Evolutionary conservation across 1,140 invertebrate species (phyloP), one percentile per base, ranked within the genome.

Genomic region (Spodoptera frugiperda): DNA sequence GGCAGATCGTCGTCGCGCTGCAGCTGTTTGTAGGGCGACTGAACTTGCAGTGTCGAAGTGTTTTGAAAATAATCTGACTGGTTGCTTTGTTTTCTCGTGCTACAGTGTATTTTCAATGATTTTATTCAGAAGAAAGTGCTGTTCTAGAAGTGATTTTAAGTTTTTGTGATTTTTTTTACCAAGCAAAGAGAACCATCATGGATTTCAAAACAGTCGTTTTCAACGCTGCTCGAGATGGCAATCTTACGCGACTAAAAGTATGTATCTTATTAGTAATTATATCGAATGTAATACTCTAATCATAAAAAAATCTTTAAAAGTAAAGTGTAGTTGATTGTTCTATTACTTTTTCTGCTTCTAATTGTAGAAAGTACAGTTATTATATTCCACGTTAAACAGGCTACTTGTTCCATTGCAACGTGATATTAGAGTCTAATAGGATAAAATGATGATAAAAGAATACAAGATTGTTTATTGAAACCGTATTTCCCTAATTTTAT

Each of bases 181-280:
- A 86, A 78, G 80, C 85, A 86, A 88, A 89, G 86, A 91, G 84
- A 91, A 89, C 86, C 90, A 92, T 86, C 83, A 93, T 93, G 92
- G 92, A 93, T 93, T 92, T 92, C 91, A 93, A 93, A 93, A 91
- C 90, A 93, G 91, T 90, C 91, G 91, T 92, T 86, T 93, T 89
- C 84, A 91, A 91, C 81, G 91, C 92, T 86, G 92, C 92, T 68
- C 86, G 92, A 79, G 91, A 93, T 87, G 92, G 92, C 79, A 92
- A 90, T 89, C 85, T 93, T 82, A 88, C 91, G 72, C 85, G 92
- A 88, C 88, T 93, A 80, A 93, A 92, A 89, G 92, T 93, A 88
- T 90, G 91, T 92, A 86, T 82, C 67, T 54, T 70, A 59, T 8
- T 53, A 75, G 51, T 76, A 70, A 39, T 39, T 71, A 70, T 59